Evolutionary conservation across 1,140 invertebrate species (phyloP), one percentile per base, ranked within the genome.

Genomic region (Drosophila prosaltans): DNA sequence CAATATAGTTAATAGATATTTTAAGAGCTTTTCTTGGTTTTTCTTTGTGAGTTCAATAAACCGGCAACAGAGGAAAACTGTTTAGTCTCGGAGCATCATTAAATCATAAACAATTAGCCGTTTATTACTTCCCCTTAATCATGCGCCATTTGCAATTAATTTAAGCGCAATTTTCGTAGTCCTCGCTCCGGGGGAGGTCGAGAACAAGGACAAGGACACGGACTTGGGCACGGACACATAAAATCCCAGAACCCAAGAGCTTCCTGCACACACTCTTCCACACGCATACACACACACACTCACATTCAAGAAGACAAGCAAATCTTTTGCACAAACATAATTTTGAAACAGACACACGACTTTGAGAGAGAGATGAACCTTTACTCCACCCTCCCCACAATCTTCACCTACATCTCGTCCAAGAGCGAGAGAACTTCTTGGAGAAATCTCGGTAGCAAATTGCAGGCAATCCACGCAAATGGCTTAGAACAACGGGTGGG

Each of bases 271-370:
- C 73, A 32, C 51, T 62, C 60, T 16, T 28, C 57, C 63, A 30
- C 24, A 69, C 64, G 64, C 60, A 5, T 43, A 48, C 55, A 59
- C 40, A 62, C 8, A 36, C 32, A 36, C 24, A 57, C 41, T 55
- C 61, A 64, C 26, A 57, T 8, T 51, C 40, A 61, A 43, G 21
- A 51, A 51, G 45, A 51, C 45, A 51, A 51, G 69, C 74, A 90
- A 90, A 90, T 90, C 86, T 90, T 90, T 86, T 77, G 86, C 82
- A 86, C 83, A 90, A 90, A 90, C 86, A 90, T 90, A 90, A 90
- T 90, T 90, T 90, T 82, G 86, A 90, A 80, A 86, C 86, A 85
- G 80, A 90, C 81, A 90, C 86, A 90, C 79, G 81, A 80, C 69
- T 66, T 45, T 54, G 40, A 16, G 51, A 58, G 51, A 58, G 48